Conservation (phyloP, 2,797 vertebrate genomes). For the Macropus fuliginosus region DNA sequence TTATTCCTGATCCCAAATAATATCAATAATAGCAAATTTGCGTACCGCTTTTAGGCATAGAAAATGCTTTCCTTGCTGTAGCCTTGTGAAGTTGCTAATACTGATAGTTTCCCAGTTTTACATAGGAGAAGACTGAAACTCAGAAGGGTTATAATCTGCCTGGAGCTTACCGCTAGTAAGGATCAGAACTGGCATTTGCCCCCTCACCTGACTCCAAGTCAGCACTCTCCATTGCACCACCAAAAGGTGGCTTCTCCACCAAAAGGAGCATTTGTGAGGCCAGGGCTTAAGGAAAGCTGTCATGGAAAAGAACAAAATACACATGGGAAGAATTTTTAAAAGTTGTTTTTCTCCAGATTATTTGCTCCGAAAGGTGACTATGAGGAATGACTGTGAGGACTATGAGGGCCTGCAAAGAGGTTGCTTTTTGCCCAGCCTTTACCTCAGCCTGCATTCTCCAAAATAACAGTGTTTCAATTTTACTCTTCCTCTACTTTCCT, state of each 20-base stretch:
- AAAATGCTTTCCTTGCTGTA: not conserved
- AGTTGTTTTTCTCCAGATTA: not conserved
- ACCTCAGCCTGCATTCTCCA: not conserved
- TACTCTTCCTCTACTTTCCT: not conserved
- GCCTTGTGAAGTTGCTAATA: not conserved
- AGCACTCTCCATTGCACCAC: not conserved
- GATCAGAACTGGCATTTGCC: not conserved
- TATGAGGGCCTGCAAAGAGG: accelerated
- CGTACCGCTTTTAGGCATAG: not conserved
- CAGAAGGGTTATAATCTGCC: not conserved
- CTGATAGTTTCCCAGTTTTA: not conserved
- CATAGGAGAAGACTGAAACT: not conserved
- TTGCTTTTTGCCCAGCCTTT: not conserved
- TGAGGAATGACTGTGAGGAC: not conserved
- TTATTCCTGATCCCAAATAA: not conserved
- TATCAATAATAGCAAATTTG: not conserved
- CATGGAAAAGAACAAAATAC: not conserved
- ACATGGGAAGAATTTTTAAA: not conserved
- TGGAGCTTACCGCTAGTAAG: not conserved
- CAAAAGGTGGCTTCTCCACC: not conserved
- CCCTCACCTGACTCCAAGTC: not conserved
- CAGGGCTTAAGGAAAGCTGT: not conserved
- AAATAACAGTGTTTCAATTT: not conserved
- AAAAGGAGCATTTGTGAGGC: not conserved
- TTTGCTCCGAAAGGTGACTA: not conserved